Evolutionary conservation across 2,113 vertebrate species (phyloP).

Genomic region (Tenebrosternarchus preto): DNA sequence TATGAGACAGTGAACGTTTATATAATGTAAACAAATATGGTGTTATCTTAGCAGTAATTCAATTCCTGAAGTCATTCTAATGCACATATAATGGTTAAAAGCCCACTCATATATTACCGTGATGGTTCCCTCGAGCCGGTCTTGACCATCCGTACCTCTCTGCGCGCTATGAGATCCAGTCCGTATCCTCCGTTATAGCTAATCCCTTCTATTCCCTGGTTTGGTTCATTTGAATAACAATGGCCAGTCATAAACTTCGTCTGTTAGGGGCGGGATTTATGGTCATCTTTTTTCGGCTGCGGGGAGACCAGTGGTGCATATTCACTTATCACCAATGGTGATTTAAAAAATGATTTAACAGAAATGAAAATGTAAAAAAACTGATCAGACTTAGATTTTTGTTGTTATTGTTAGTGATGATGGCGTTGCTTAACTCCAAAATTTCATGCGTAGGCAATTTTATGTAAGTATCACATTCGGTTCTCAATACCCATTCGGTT

Average conservation of each 20-base stretch:
- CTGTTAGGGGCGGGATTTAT: conserved; percentile 35
- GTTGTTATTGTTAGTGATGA: too few species aligned
- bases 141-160: background rate
- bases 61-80: too few species aligned
- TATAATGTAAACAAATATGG: background rate
- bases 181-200: conserved; percentile 3
- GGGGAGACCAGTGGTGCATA: background rate
- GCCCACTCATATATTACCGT: conserved; percentile 13
- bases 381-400: too few species aligned
- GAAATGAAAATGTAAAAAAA: background rate
- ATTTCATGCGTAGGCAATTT: background rate
- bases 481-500: conserved; percentile 19
- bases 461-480: background rate
- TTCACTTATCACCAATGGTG: background rate
- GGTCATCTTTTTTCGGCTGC: conserved; percentile 6
- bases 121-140: conserved; percentile 40
- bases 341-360: background rate
- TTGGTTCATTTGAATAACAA: conserved; percentile 80
- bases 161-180: conserved; percentile 1
- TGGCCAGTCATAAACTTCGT: conserved; percentile 59
- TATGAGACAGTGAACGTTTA: background rate
- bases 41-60: too few species aligned
- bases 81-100: too few species aligned
- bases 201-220: conserved; percentile 36
- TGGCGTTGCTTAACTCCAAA: background rate